Evolutionary conservation across 2,888 invertebrate genomes (phyloP).

Genomic region (Andrena praecox): DNA sequence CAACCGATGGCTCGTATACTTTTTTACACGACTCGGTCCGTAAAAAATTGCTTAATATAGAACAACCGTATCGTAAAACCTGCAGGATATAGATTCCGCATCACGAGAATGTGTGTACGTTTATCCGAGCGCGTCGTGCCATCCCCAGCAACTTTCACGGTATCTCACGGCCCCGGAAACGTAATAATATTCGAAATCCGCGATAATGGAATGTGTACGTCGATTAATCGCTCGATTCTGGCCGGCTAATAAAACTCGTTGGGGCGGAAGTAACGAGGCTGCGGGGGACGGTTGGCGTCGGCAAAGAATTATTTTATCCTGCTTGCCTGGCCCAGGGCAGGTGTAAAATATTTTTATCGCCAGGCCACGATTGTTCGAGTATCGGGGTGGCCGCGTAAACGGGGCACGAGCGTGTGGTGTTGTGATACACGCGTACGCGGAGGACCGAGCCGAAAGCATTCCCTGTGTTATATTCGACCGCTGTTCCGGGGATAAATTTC

Average conservation of each 20-base stretch:
- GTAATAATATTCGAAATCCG: background rate
- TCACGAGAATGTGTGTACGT: background rate
- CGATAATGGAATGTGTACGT: background rate
- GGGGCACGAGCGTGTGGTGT: background rate
- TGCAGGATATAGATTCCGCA: conserved; percentile 17
- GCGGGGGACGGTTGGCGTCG: background rate
- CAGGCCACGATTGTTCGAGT: background rate
- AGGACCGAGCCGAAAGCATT: background rate
- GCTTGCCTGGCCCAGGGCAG: background rate
- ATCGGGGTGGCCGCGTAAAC: conserved; percentile 17
- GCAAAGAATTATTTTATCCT: conserved; percentile 19
- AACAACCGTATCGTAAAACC: conserved; percentile 19
- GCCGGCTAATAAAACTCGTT: background rate
- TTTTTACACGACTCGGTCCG: conserved; percentile 18
- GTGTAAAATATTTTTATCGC: conserved; percentile 38
- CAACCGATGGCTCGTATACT: conserved; percentile 30
- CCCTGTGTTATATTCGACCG: conserved; percentile 61
- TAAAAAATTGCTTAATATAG: conserved; percentile 41
- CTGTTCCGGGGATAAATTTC: conserved; percentile 71
- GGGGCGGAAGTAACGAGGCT: background rate
- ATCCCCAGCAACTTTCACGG: background rate
- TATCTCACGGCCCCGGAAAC: background rate
- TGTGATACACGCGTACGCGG: background rate
- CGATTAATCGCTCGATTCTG: background rate
- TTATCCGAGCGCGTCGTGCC: background rate